Base-by-base conservation (phyloP, 2,797 vertebrate species). In the Helicolenus hilgendorfi region DNA sequence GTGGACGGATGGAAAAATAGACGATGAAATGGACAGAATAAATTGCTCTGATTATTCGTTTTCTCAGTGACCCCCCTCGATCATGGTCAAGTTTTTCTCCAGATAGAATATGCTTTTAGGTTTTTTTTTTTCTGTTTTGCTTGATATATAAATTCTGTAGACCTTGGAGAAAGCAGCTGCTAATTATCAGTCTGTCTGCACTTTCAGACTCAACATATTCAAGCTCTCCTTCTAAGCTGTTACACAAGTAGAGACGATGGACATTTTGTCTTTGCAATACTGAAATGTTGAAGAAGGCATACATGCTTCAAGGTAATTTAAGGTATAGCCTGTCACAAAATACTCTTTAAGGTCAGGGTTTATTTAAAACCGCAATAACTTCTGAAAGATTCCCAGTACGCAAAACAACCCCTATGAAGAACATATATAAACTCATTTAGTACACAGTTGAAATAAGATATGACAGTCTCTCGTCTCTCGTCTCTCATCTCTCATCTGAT, bases 131-230 rank as follows among this genome's bases (percentile, higher is more conserved):
- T 36, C 78, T 85, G 4, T 71, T 85, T n/a, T 79, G 49, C 73
- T 72, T 75, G 68, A 86, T 74, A 87, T 89, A 69, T 81, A 80
- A 53, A 85, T 85, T 79, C 77, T 33, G 45, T 60, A 63, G 81
- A 82, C 84, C 63, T 87, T 60, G 26, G 72, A 82, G 67, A 92
- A 77, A 77, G 77, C 70, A 65, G 71, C 65, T 49, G 8, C 64
- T 88, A 89, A 92, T 88, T 89, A 84, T 84, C 13, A 35, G 58
- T 87, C 67, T 78, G 49, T 85, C 77, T 87, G 68, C 67, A 53
- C 69, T 73, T 83, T 74, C 62, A 81, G 64, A 76, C 29, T 86
- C 26, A 69, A 58, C 59, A 70, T 64, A 79, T 49, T 69, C 31
- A 63, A 49, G 59, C 33, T 87, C 64, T 77, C 8, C 5, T 6